These are phyloP conservation scores for Sander vitreus DNA, from an alignment of 2,113 vertebrate genomes.

Conservation along the genomic window DNA sequence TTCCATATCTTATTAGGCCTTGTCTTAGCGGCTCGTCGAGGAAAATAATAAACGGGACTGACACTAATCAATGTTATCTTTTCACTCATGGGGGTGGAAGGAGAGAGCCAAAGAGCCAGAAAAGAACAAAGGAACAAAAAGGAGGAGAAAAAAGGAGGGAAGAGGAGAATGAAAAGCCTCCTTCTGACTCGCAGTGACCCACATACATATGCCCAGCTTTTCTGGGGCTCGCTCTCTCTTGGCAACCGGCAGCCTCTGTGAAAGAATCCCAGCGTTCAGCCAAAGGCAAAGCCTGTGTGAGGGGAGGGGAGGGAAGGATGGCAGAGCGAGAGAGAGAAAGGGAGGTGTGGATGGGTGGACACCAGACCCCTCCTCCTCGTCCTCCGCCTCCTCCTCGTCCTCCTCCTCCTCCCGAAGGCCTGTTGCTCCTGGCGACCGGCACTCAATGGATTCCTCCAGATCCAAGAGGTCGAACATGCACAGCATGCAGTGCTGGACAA, in stretches of 20 bases:
- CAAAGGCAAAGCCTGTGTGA: conserved; percentile 82
- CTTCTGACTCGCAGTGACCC: conserved; percentile 82
- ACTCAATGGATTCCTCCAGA: conserved; percentile 73
- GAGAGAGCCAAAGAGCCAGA: conserved; percentile 67
- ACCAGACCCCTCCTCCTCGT: conserved; percentile 58
- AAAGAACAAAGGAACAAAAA: conserved; percentile 72
- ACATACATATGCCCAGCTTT: conserved; percentile 82
- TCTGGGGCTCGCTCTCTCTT: conserved; percentile 78
- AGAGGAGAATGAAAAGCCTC: conserved; percentile 78
- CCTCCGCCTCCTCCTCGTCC: conserved; percentile 42
- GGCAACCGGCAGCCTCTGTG: conserved; percentile 84
- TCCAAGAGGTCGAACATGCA: conserved; percentile 45
- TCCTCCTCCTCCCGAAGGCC: conserved; percentile 53
- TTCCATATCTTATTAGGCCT: conserved; percentile 80
- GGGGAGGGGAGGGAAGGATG: conserved; percentile 38
- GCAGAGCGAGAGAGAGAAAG: conserved; percentile 40
- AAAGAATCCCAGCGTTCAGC: conserved; percentile 86
- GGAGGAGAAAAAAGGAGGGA: conserved; percentile 66
- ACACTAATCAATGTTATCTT: conserved; percentile 85
- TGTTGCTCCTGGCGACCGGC: conserved; percentile 75
- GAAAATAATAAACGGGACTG: conserved; percentile 79
- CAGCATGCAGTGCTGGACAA: background rate
- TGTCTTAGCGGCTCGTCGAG: conserved; percentile 52
- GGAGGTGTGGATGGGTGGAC: conserved; percentile 62
- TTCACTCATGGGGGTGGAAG: conserved; percentile 75